Base-by-base conservation (phyloP, 2,888 invertebrate genomes). In the Nowickia ferox region DNA sequence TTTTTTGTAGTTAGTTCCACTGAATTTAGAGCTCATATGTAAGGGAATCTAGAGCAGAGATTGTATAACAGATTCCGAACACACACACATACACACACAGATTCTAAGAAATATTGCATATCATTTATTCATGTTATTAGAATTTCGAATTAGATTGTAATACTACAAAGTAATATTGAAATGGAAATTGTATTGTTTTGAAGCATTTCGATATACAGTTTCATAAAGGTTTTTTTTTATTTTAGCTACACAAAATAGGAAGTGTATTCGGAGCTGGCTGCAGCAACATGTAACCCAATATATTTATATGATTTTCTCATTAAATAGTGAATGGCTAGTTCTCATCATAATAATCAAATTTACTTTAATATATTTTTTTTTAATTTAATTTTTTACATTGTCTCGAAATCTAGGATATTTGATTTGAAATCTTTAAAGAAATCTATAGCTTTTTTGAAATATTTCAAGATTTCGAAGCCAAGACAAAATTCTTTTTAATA, bases 161-260 rank as follows among this genome's bases (percentile, higher is more conserved):
- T 76, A 69, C 42, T 48, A 61, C 57, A 84, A 72, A 77, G 79
- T 79, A 72, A 86, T 79, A 80, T 80, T 71, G 75, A 86, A 83
- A 83, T 79, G 66, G 63, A 86, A 76, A 80, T 80, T 83, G 59
- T 55, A 76, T 86, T 79, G 79, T 83, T 71, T 71, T 74, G 46
- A 61, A 79, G 66, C 42, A 72, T 80, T 81, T 68, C 46, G 15
- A 40, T 72, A 55, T 19, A 38, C 11, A 40, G 38, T 75, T 61
- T 81, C 59, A 44, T 22, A 51, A 74, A 69, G 2, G 6, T 22
- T 59, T 48, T 59, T 48, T 38, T 5, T 13, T 46, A 11, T 40
- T 13, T 38, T 38, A 17, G 19, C 79, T 63, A 63, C 19, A 1
- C 15, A 48, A 38, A 40, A n/a, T 17, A 11, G 17, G 1, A 40